Evolutionary conservation across 2,888 invertebrate genomes (phyloP).

Genomic region (Globia sparganii): DNA sequence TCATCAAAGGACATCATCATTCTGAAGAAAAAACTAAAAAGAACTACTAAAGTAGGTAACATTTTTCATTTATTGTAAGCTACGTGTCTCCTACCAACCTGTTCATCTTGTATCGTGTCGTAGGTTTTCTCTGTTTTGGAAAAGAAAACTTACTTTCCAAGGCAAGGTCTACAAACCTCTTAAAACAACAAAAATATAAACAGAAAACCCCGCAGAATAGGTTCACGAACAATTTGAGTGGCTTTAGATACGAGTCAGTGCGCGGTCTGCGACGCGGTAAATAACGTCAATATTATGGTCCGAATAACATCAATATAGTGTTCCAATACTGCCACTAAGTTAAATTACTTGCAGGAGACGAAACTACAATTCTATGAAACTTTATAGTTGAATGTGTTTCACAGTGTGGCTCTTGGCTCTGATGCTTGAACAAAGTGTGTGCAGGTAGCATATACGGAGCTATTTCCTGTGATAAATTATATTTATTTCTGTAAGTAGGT

Average conservation of each 20-base stretch:
- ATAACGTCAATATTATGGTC: slow-evolving; percentile 63
- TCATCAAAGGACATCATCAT: background rate
- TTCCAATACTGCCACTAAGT: slow-evolving; percentile 30
- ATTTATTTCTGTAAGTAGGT: background rate
- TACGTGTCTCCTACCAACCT: too few species aligned
- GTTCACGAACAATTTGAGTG: slow-evolving; percentile 72
- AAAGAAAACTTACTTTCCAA: background rate
- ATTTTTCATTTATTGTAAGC: background rate
- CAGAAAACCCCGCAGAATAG: slow-evolving; percentile 52
- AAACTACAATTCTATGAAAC: slow-evolving; percentile 12
- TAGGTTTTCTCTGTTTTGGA: background rate
- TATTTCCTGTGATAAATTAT: background rate
- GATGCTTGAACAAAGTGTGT: background rate
- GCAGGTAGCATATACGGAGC: background rate
- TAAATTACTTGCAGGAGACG: slow-evolving; percentile 21
- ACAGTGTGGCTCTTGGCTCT: slow-evolving; percentile 4
- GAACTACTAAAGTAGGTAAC: background rate
- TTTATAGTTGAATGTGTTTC: slow-evolving; percentile 23
- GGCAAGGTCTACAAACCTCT: slow-evolving; percentile 29
- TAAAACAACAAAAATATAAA: slow-evolving; percentile 37
- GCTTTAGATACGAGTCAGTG: slow-evolving; percentile 65
- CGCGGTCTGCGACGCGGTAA: slow-evolving; percentile 66
- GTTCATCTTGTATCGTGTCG: background rate
- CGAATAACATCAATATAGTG: slow-evolving; percentile 57
- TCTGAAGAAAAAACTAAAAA: background rate